phyloP scores from a whole-genome alignment of 1,140 invertebrate genomes.

The Cardiocondyla obscurior region DNA sequence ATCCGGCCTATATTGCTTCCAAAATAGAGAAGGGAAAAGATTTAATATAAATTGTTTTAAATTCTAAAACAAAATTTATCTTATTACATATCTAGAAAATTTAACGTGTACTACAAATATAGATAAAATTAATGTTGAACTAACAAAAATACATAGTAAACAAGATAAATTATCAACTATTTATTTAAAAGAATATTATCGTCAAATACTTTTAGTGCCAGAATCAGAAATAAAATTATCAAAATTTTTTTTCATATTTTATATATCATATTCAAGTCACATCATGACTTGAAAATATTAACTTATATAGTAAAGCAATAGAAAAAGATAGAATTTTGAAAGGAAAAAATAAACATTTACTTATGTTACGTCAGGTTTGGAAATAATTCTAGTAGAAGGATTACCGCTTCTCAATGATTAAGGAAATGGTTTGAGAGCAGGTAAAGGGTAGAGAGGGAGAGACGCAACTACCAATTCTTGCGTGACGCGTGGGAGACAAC shows the following conservation, averaged over 20 bases:
- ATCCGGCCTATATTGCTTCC: constrained; percentile 79
- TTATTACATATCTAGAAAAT: background rate
- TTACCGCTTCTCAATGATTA: too few relatives aligned
- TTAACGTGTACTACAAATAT: background rate
- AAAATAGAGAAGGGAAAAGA: constrained; percentile 78
- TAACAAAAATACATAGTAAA: background rate
- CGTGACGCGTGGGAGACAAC: too few relatives aligned
- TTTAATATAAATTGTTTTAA: constrained; percentile 81
- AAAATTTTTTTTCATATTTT: background rate
- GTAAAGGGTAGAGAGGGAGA: too few relatives aligned
- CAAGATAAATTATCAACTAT: background rate
- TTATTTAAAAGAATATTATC: background rate
- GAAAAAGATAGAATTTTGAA: background rate
- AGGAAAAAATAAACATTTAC: background rate
- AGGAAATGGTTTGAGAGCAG: too few relatives aligned
- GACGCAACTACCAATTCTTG: too few relatives aligned
- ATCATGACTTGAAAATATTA: too few relatives aligned
- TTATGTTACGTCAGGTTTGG: too few relatives aligned
- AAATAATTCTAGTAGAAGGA: too few relatives aligned
- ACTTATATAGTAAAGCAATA: too few relatives aligned
- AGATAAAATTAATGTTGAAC: background rate
- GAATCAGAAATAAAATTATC: background rate
- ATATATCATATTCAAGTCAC: background rate
- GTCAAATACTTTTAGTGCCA: background rate
- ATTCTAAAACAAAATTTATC: constrained; percentile 78